phyloP scores from a whole-genome alignment of 2,888 invertebrate genomes.

The Euzophera pinguis region DNA sequence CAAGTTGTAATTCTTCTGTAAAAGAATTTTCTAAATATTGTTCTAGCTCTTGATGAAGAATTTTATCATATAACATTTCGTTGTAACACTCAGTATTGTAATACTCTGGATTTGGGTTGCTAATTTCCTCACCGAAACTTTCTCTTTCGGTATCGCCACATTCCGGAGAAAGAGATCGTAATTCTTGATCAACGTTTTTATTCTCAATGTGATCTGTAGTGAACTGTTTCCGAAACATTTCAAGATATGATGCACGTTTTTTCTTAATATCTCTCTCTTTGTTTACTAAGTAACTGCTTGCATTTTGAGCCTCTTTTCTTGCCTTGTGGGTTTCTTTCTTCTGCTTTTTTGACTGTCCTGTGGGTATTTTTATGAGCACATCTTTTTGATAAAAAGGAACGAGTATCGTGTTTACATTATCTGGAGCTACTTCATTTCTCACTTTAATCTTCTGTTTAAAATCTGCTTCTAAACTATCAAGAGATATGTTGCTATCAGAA shows the following conservation, averaged over 20 bases:
- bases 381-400: slow-evolving; percentile 74
- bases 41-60: slow-evolving; percentile 46
- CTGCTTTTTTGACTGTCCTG: slow-evolving; percentile 40
- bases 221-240: slow-evolving; percentile 64
- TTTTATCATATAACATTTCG: slow-evolving; percentile 64
- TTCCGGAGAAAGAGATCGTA: slow-evolving; percentile 65
- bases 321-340: slow-evolving; percentile 28
- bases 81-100: slow-evolving; percentile 66
- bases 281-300: slow-evolving; percentile 55
- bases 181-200: slow-evolving; percentile 37
- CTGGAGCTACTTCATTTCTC: slow-evolving; percentile 33
- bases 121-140: slow-evolving; percentile 50
- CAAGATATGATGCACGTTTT: slow-evolving; percentile 52
- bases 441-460: slow-evolving; percentile 35
- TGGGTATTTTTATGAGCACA: slow-evolving; percentile 63
- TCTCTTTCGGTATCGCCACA: slow-evolving; percentile 67
- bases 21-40: slow-evolving; percentile 47
- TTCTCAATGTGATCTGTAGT: slow-evolving; percentile 27
- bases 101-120: slow-evolving; percentile 44
- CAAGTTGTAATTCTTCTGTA: slow-evolving; percentile 41
- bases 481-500: slow-evolving; percentile 54
- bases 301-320: slow-evolving; percentile 31
- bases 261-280: slow-evolving; percentile 37
- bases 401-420: slow-evolving; percentile 59
- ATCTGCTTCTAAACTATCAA: slow-evolving; percentile 60